Evolutionary conservation across 2,888 invertebrate species (phyloP), one percentile per base, ranked within the genome.

Genomic region (Agrotis exclamationis): DNA sequence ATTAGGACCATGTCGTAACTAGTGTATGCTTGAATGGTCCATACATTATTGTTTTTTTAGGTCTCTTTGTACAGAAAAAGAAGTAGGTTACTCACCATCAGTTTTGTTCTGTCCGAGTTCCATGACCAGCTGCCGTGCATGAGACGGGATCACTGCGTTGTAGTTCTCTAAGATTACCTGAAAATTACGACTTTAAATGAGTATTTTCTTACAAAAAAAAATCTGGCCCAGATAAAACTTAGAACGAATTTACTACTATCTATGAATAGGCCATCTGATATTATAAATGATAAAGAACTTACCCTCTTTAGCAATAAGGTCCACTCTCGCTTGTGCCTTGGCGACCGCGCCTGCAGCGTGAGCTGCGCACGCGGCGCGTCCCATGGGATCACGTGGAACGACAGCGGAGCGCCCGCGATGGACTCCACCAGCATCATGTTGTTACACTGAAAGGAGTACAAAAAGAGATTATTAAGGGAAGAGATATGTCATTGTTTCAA

Each of bases 381-480:
- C 96, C 99, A 99, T 57, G 99, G 99, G 89, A 99, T 98, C 85
- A 99, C 98, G 96, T 99, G 99, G 96, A 99, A 99, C 89, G 99
- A 99, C 63, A 99, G 97, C 51, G 99, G 98, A 87, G 99, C 99
- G 24, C 99, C 99, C 66, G 98, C 97, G 86, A 99, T 98, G 88
- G 99, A 98, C 92, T 99, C 99, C 85, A 99, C 99, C 76, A 99
- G 94, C 99, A 99, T 99, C 96, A 99, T 97, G 96, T 99, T 99
- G 88, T 99, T 99, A 96, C 99, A 99, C 99, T 99, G 96, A 86
- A 89, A 88, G 0, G 11, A 39, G 39, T 39, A 11, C 11, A 39
- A 39, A 11, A 39, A 39, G 39, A 39, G 11, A 9, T 39, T 39
- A 9, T 33, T n/a, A n/a, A n/a, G n/a, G n/a, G n/a, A n/a, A n/a